phyloP scores from a whole-genome alignment of 2,888 invertebrate genomes.

The Drosophila prolongata region DNA sequence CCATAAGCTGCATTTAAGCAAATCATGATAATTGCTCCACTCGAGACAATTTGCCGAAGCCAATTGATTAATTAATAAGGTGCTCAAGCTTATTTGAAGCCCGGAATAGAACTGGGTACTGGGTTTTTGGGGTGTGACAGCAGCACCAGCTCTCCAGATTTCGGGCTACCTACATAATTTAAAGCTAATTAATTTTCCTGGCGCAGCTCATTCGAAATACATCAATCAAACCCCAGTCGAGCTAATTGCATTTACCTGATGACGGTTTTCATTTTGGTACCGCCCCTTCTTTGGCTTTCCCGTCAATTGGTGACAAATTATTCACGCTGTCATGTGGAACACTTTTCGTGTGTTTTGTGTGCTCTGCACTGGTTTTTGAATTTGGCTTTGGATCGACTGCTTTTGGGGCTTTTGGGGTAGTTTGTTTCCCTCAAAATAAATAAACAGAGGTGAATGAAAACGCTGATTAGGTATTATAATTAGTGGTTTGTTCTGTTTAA shows the following conservation, averaged over 20 bases:
- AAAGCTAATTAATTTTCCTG: slow-evolving; percentile 58
- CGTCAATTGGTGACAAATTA: slow-evolving; percentile 52
- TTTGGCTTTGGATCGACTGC: slow-evolving; percentile 6
- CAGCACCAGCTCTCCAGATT: slow-evolving; percentile 2
- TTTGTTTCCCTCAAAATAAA: slow-evolving; percentile 17
- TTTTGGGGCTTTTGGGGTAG: slow-evolving; percentile 1
- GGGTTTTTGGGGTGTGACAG: slow-evolving; percentile 23
- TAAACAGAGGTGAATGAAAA: slow-evolving; percentile 33
- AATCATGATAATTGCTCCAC: slow-evolving; percentile 27
- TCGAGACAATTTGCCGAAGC: slow-evolving; percentile 15
- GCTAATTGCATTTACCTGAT: slow-evolving; percentile 59
- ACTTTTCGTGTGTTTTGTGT: slow-evolving; percentile 10
- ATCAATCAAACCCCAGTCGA: slow-evolving; percentile 51
- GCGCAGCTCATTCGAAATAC: slow-evolving; percentile 58
- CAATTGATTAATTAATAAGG: slow-evolving; percentile 38
- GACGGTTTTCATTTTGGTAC: slow-evolving; percentile 48
- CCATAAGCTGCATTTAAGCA: slow-evolving; percentile 12
- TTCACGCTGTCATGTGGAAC: slow-evolving; percentile 50
- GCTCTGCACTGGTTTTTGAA: slow-evolving; percentile 29
- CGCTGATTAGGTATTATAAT: slow-evolving; percentile 46
- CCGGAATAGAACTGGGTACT: slow-evolving; percentile 3
- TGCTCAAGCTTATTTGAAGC: slow-evolving; percentile 12
- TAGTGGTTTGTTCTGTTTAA: slow-evolving; percentile 34
- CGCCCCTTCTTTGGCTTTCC: slow-evolving; percentile 4
- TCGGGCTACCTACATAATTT: slow-evolving; percentile 46